Evolutionary conservation across 1,140 invertebrate species (phyloP).

Genomic region (Rhagoletis pomonella): DNA sequence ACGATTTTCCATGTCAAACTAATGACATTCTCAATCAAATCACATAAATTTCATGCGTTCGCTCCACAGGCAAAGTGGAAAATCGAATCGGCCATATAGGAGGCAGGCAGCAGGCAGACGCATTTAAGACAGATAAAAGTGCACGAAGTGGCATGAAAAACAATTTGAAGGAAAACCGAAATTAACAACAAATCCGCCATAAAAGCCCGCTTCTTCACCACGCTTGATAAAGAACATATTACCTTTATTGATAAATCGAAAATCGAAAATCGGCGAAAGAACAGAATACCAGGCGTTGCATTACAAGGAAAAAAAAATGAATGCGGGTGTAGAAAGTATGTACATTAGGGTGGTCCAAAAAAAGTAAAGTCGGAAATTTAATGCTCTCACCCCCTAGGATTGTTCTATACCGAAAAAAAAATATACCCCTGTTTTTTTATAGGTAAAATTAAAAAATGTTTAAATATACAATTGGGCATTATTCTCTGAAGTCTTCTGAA

Average conservation of each 20-base stretch:
- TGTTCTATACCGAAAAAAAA: too few relatives aligned
- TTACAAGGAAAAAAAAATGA: neutral
- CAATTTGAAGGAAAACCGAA: neutral
- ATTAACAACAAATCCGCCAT: constrained; percentile 15
- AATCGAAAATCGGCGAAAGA: neutral
- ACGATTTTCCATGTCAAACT: constrained; percentile 36
- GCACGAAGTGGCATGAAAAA: neutral
- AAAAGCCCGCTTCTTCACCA: neutral
- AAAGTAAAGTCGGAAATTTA: too few relatives aligned
- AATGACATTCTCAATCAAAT: constrained; percentile 28
- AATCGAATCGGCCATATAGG: neutral
- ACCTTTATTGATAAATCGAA: neutral
- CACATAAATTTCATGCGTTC: constrained; percentile 2
- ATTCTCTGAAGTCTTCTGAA: too few relatives aligned
- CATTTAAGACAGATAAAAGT: neutral
- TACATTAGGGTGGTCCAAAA: too few relatives aligned
- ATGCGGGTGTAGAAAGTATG: constrained; percentile 15
- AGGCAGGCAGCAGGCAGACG: neutral
- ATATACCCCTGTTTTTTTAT: too few relatives aligned
- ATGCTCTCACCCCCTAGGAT: too few relatives aligned
- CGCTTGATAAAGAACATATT: constrained; percentile 25
- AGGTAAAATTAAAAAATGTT: too few relatives aligned
- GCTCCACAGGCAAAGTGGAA: neutral
- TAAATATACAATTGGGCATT: too few relatives aligned
- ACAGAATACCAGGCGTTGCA: neutral